Evolutionary conservation across 2,797 vertebrate species (phyloP).

Genomic region (Myiotriccus ornatus): DNA sequence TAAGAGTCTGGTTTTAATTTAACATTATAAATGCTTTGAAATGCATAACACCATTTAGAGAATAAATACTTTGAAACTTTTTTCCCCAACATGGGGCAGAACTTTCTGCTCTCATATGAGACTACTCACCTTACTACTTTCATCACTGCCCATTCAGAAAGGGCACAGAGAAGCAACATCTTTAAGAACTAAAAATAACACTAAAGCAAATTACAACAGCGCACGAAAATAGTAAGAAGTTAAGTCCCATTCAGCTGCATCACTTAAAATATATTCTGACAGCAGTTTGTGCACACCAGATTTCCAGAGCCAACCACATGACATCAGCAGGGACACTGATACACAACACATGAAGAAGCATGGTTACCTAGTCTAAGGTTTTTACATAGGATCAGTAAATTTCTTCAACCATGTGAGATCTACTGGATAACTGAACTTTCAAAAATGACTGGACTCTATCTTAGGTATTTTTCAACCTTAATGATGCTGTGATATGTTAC

Average conservation of each 20-base stretch:
- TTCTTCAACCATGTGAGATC: background rate
- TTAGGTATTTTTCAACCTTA: background rate
- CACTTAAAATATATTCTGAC: background rate
- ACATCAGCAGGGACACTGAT: background rate
- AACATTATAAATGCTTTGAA: background rate
- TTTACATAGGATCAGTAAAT: background rate
- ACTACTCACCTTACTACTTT: background rate
- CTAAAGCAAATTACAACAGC: background rate
- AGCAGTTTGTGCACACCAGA: background rate
- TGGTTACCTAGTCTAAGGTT: background rate
- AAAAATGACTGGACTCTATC: background rate
- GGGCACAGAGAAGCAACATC: background rate
- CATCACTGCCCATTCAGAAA: background rate
- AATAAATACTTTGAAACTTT: background rate
- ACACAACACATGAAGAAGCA: background rate
- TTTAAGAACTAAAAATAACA: constrained; percentile 2
- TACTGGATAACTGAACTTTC: background rate
- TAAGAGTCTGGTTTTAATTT: constrained; percentile 10
- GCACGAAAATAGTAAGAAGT: background rate
- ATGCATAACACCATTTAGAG: background rate
- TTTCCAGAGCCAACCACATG: background rate
- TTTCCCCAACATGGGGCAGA: background rate
- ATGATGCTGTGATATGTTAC: background rate
- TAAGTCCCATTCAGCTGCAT: background rate
- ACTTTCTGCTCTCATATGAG: background rate